Base-by-base conservation (phyloP, 2,797 vertebrate genomes). In the Scarus forsteni region DNA sequence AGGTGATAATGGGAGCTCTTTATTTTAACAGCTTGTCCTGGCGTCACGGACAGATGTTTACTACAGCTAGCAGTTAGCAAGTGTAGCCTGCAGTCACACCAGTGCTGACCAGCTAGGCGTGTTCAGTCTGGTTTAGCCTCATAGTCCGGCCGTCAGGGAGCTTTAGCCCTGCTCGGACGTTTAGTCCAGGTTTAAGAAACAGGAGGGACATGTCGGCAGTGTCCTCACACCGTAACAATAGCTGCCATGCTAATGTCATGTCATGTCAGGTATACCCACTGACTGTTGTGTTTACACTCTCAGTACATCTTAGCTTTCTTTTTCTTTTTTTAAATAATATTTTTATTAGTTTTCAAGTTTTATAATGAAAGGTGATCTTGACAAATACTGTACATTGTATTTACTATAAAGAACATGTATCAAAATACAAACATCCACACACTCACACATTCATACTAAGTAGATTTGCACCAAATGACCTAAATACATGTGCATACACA, bases 31-130 rank as follows among this genome's bases (percentile, higher is more conserved):
- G 57, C 14, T 65, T 18, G 64, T 13, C 60, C 12, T 36, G 16
- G 14, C 38, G 50, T 18, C 48, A 10, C 55, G 62, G n/a, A 69
- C 86, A 89, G 86, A 86, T 89, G 84, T n/a, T 38, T 34, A 13
- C 60, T 66, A 0, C 14, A 15, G 70, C 55, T 85, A 89, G 87
- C 88, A 90, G 87, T 85, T 74, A 63, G 70, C 62, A 39, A 36
- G 39, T 46, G 27, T 59, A 55, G 38, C 69, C n/a, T 2, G 56
- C 51, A 42, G 60, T n/a, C 1, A 39, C 39, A 5, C 18, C 10
- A n/a, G 19, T 18, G 15, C 3, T n/a, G 14, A 15, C 2, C 34
- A 7, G n/a, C 10, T 3, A 49, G 50, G 52, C 8, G 40, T 15
- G 34, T 16, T 40, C 0, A 14, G 7, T 18, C 19, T 6, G 35